Evolutionary conservation across 1,140 invertebrate species (phyloP).

Genomic region (Bombus huntii): DNA sequence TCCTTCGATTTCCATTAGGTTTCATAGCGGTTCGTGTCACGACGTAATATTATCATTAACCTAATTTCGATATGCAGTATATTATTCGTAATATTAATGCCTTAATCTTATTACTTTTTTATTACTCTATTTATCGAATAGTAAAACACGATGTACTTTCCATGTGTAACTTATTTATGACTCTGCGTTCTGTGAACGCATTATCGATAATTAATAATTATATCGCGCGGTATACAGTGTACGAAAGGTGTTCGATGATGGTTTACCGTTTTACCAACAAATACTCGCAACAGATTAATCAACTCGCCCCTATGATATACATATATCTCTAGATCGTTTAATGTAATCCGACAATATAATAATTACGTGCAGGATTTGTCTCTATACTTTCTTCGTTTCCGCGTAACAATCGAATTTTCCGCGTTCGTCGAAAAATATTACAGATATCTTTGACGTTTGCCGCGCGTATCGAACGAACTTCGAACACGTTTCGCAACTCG

Average conservation of each 20-base stretch:
- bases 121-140: slow-evolving; percentile 52
- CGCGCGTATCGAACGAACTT: not conserved
- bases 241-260: slow-evolving; percentile 52
- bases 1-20: slow-evolving; percentile 38
- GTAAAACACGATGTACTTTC: slow-evolving; percentile 70
- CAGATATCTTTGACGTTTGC: not conserved
- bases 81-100: slow-evolving; percentile 55
- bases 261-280: not conserved
- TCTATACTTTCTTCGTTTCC: slow-evolving; percentile 34
- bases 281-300: not conserved
- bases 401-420: not conserved
- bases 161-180: slow-evolving; percentile 44
- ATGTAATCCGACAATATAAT: not conserved
- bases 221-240: slow-evolving; percentile 9
- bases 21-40: not conserved
- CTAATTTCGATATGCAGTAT: slow-evolving; percentile 39
- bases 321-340: slow-evolving; percentile 15
- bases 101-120: slow-evolving; percentile 46
- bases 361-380: slow-evolving; percentile 21
- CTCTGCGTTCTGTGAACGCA: slow-evolving; percentile 46
- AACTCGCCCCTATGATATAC: slow-evolving; percentile 7
- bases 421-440: slow-evolving; percentile 22
- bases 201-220: slow-evolving; percentile 25
- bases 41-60: slow-evolving; percentile 33
- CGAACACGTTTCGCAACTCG: slow-evolving; percentile 44